Conservation (phyloP, 2,888 invertebrate species). For the Clivina fossor region DNA sequence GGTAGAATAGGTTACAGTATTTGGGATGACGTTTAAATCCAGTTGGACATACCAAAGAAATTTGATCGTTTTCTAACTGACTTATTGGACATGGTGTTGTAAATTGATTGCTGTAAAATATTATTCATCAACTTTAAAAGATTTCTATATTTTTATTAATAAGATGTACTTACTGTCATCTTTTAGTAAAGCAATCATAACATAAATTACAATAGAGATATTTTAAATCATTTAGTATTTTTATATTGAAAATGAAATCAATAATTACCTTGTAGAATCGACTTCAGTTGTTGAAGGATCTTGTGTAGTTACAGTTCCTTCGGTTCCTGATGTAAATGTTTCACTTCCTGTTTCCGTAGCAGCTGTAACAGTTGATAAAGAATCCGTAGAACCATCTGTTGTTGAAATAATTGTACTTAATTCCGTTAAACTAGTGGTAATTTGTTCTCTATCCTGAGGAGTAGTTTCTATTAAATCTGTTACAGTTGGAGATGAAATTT, state of each 20-base stretch:
- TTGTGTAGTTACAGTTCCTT: too few relatives aligned
- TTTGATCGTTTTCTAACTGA: slow-evolving; percentile 70
- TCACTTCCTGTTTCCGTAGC: too few relatives aligned
- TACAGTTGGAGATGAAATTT: slow-evolving; percentile 42
- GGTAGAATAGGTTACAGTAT: slow-evolving; percentile 81
- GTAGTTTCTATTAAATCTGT: slow-evolving; percentile 37
- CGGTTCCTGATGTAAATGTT: too few relatives aligned
- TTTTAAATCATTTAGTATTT: too few relatives aligned
- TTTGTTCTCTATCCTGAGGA: slow-evolving; percentile 17
- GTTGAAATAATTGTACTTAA: too few relatives aligned
- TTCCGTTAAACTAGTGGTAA: too few relatives aligned
- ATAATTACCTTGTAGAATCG: slow-evolving; percentile 6
- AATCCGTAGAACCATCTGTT: slow-evolving; percentile 18
- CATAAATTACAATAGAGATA: too few relatives aligned
- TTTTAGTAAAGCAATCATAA: too few relatives aligned
- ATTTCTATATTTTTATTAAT: too few relatives aligned
- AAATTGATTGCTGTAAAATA: slow-evolving; percentile 15
- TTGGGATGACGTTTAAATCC: slow-evolving; percentile 82
- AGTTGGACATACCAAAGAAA: slow-evolving; percentile 75
- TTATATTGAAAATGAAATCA: too few relatives aligned
- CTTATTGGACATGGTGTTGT: slow-evolving; percentile 54
- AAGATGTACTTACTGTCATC: too few relatives aligned
- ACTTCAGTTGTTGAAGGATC: slow-evolving; percentile 41
- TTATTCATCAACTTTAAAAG: too few relatives aligned
- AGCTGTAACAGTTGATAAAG: slow-evolving; percentile 35